Evolutionary conservation across 2,797 vertebrate genomes (phyloP), one percentile per base, ranked within the genome.

Genomic region (Remorina albescens): DNA sequence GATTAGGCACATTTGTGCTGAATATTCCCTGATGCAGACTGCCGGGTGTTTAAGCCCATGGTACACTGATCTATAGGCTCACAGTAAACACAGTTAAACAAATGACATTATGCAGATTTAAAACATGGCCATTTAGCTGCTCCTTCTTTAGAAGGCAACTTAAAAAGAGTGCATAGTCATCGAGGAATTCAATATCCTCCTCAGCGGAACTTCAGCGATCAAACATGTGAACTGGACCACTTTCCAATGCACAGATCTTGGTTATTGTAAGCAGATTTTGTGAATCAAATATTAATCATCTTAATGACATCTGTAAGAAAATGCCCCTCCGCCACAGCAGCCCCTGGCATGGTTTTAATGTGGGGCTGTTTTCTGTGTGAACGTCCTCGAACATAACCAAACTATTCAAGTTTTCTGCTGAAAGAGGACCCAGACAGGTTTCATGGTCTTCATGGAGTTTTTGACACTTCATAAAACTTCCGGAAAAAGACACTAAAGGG

Each of bases 1-100:
- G 92, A 93, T 92, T 67, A 72, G 72, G 2, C 9, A 56, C 9
- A 16, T 85, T 83, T 82, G 80, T 23, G 79, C 50, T 74, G 76
- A 79, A 61, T 85, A 84, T 77, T 84, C 67, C 82, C 88, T 15
- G 54, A 63, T 75, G 82, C 32, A 56, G 53, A 51, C 55, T 23
- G 34, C 4, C 19, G 21, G 13, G 47, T 39, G 47, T 78, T 86
- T 82, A 76, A 85, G 47, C 65, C 60, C 68, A 76, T 13, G 68
- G 42, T 37, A 66, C 41, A 41, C 64, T 41, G 66, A 89, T 82
- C 82, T 68, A 76, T 82, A 39, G 53, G n/a, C 50, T 28, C 26
- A 65, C 1, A 12, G 59, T 53, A 69, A 85, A 76, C 49, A 73
- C 39, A 0, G 18, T 56, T 81, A 58, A 78, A 53, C 74, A 72